Evolutionary conservation across 1,140 invertebrate genomes (phyloP).

Genomic region (Bombus superbus): DNA sequence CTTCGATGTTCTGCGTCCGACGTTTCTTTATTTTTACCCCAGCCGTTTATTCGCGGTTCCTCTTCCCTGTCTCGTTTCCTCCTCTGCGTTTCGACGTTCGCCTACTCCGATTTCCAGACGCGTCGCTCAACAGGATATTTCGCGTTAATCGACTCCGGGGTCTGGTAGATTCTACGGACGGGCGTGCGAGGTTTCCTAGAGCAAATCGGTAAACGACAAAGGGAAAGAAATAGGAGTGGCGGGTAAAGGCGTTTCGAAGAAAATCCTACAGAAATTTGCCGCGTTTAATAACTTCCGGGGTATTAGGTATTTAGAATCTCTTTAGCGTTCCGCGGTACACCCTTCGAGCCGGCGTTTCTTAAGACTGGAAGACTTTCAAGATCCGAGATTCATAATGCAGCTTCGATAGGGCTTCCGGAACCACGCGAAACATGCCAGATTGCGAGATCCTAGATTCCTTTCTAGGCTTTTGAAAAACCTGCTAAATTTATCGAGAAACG

Average conservation of each 20-base stretch:
- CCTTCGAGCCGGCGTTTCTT: not conserved
- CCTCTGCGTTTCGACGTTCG: not conserved
- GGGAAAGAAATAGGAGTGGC: not conserved
- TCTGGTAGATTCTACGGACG: not conserved
- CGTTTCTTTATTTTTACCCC: slow-evolving; percentile 66
- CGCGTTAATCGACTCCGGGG: not conserved
- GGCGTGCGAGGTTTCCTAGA: fast-evolving
- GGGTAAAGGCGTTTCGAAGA: not conserved
- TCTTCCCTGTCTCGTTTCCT: slow-evolving; percentile 30
- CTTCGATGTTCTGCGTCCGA: slow-evolving; percentile 4
- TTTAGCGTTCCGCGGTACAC: no score
- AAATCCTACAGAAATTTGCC: not conserved
- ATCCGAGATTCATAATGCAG: not conserved
- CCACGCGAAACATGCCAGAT: not conserved
- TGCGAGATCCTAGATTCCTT: not conserved
- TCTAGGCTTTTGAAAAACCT: not conserved
- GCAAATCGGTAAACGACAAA: no score
- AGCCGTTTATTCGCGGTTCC: slow-evolving; percentile 59
- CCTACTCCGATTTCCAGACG: not conserved
- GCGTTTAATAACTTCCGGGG: not conserved
- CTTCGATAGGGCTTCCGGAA: slow-evolving; percentile 23
- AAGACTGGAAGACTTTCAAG: slow-evolving; percentile 42
- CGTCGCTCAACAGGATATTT: not conserved
- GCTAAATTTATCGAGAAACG: not conserved
- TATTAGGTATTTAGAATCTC: not conserved